Evolutionary conservation across 2,797 vertebrate species (phyloP).

Genomic region (Tokudaia tokunoshimensis): DNA sequence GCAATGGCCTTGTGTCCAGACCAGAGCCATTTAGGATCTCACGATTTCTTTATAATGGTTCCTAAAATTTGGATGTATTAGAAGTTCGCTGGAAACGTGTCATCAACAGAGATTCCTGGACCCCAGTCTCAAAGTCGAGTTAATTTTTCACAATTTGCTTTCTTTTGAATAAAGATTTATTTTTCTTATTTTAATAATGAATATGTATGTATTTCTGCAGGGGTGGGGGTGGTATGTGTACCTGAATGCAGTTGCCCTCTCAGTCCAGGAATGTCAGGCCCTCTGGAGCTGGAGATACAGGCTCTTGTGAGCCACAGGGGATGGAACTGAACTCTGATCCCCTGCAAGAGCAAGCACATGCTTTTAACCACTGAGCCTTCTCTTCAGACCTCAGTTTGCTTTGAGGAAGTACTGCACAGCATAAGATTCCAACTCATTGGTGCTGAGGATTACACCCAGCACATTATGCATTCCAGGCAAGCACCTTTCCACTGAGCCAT

Average conservation of each 20-base stretch:
- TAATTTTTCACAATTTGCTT: background rate
- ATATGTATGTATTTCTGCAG: too few relatives aligned
- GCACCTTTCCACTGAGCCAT: background rate
- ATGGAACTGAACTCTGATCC: background rate
- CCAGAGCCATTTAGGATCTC: background rate
- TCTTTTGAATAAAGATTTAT: background rate
- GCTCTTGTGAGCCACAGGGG: background rate
- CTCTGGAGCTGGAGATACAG: background rate
- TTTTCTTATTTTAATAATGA: background rate
- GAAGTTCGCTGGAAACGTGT: background rate
- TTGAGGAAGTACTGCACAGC: background rate
- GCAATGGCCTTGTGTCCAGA: background rate
- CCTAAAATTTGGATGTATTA: too few relatives aligned
- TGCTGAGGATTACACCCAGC: background rate
- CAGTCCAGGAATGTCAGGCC: background rate
- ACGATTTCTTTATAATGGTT: too few relatives aligned
- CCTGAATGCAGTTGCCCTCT: background rate
- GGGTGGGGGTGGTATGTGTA: too few relatives aligned
- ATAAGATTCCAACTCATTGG: rapidly evolving
- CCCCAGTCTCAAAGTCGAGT: background rate
- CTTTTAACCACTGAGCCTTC: background rate
- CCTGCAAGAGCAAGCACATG: background rate
- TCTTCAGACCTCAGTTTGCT: background rate
- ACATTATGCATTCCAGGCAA: background rate
- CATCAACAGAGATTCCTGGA: too few relatives aligned